Conservation (phyloP, 2,113 vertebrate species). For the Eidolon helvum region DNA sequence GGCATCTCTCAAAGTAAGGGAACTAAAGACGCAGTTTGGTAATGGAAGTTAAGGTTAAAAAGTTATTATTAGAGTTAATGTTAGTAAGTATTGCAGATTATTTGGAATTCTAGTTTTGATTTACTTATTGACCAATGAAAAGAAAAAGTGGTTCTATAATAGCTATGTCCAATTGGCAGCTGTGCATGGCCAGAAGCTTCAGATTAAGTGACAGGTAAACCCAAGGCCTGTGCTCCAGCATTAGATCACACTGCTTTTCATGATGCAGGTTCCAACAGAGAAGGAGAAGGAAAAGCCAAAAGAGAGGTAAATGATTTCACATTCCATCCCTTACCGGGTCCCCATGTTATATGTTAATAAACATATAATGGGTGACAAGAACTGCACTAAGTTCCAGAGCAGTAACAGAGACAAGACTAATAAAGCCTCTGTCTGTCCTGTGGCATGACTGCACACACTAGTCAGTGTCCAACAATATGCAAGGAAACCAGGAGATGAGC, state of each 20-base stretch:
- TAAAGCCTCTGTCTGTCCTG: neutral
- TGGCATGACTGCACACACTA: neutral
- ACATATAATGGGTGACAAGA: no score
- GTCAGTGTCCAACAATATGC: neutral
- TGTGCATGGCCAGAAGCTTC: neutral
- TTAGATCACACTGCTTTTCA: neutral
- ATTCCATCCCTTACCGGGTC: neutral
- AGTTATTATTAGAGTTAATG: neutral
- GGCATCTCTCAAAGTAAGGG: neutral
- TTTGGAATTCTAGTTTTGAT: neutral
- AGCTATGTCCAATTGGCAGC: neutral
- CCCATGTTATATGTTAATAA: neutral
- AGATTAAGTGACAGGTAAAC: neutral
- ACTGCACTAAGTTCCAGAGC: neutral
- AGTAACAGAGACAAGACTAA: neutral
- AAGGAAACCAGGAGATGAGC: neutral
- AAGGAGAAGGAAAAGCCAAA: neutral
- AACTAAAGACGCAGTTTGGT: neutral
- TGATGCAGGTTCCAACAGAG: neutral
- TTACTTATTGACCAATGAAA: neutral
- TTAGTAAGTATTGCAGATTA: neutral
- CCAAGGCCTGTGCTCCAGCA: neutral
- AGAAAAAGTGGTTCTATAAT: neutral
- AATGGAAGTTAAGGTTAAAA: neutral
- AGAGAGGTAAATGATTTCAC: neutral